These are phyloP conservation scores for Endotricha flammealis DNA, from an alignment of 2,888 invertebrate species.

Conservation along the genomic window DNA sequence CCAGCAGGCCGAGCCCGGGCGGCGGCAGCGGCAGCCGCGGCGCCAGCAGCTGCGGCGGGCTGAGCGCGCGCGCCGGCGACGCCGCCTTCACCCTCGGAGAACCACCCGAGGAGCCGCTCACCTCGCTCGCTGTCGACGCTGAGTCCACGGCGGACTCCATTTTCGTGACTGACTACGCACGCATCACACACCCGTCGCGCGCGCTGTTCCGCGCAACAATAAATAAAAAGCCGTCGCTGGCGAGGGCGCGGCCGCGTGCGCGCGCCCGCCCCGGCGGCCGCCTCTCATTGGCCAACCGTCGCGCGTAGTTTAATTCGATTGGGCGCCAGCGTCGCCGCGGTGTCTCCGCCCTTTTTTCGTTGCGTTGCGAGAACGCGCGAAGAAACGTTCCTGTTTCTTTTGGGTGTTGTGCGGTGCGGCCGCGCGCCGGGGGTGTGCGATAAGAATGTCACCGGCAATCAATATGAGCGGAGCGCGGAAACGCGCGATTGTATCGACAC, in stretches of 20 bases:
- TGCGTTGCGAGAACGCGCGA: slow-evolving; percentile 69
- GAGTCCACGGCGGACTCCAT: slow-evolving; percentile 80
- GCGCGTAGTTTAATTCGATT: slow-evolving; percentile 46
- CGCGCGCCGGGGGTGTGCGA: slow-evolving; percentile 75
- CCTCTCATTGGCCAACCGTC: slow-evolving; percentile 62
- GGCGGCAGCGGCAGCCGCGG: slow-evolving; percentile 90
- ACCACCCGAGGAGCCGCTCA: slow-evolving; percentile 72
- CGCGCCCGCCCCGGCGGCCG: slow-evolving; percentile 63
- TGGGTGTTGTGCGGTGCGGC: slow-evolving; percentile 71
- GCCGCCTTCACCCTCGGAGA: slow-evolving; percentile 72
- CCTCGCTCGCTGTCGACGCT: slow-evolving; percentile 76
- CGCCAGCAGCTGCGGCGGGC: slow-evolving; percentile 82
- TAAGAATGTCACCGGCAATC: slow-evolving; percentile 83
- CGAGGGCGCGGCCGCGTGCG: slow-evolving; percentile 77
- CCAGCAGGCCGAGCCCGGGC: slow-evolving; percentile 89
- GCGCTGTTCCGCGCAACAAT: slow-evolving; percentile 84
- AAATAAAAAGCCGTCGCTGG: slow-evolving; percentile 82
- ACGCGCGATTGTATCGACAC: slow-evolving; percentile 15
- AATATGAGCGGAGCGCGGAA: slow-evolving; percentile 69
- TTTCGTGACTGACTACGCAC: slow-evolving; percentile 61
- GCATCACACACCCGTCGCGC: slow-evolving; percentile 81
- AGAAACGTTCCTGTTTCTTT: slow-evolving; percentile 81
- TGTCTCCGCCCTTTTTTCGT: slow-evolving; percentile 75
- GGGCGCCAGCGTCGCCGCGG: slow-evolving; percentile 50
- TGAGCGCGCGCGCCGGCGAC: slow-evolving; percentile 65